phyloP scores from a whole-genome alignment of 2,113 vertebrate genomes.

The Daubentonia madagascariensis region DNA sequence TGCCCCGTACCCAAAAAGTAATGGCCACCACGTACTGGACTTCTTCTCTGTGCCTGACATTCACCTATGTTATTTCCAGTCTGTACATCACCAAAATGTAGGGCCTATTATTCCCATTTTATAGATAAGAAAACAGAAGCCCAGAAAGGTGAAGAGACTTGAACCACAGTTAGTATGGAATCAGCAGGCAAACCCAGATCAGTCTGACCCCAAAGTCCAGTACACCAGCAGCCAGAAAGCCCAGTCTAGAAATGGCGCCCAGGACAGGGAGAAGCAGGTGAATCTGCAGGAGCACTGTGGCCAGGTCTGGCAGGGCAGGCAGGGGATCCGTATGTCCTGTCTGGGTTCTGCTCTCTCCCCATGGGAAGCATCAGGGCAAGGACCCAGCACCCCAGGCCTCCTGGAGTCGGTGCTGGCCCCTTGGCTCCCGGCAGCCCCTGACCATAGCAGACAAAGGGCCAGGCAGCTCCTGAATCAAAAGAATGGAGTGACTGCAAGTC shows the following conservation, averaged over 20 bases:
- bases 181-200: not conserved
- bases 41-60: conserved; percentile 40
- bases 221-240: not conserved
- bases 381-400: not conserved
- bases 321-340: not conserved
- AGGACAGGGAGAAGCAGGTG: not conserved
- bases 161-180: not conserved
- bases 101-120: not conserved
- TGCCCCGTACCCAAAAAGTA: not conserved
- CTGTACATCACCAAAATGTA: not conserved
- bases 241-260: not conserved
- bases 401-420: not conserved
- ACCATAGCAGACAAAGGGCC: not conserved
- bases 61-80: not conserved
- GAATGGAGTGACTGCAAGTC: not conserved
- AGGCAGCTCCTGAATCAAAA: not conserved
- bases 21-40: not conserved
- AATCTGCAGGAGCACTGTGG: not conserved
- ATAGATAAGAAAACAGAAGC: not conserved
- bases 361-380: not conserved
- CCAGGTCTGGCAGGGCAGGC: not conserved
- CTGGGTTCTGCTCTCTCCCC: not conserved
- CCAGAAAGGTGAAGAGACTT: not conserved
- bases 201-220: not conserved
- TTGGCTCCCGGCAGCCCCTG: not conserved